Evolutionary conservation across 2,888 invertebrate genomes (phyloP), one percentile per base, ranked within the genome.

Genomic region (Eustalomyia histrio): DNA sequence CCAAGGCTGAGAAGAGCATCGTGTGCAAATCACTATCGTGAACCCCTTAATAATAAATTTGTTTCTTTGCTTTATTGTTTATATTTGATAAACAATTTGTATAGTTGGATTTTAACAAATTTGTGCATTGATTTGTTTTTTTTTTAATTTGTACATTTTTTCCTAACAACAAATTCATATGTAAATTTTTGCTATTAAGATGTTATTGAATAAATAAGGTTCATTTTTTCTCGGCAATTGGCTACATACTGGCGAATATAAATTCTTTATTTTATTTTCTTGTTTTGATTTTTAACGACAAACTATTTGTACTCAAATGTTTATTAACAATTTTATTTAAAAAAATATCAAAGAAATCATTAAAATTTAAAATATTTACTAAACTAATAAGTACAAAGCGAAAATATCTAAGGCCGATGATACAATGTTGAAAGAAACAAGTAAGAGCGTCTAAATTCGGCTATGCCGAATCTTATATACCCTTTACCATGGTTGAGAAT

Each of bases 301-400:
- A 58, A 69, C n/a, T 58, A 76, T 76, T 64, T 71, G 69, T 43
- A 29, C 69, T 71, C 16, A 71, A n/a, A 71, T 76, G 69, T 69
- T 63, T 68, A 57, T 53, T 33, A 50, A 53, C 5, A 57, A 53
- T 68, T 68, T 50, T 55, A 12, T 33, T 17, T 9, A 35, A 47
- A n/a, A n/a, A n/a, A 57, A 63, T 69, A 64, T 76, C 57, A 69
- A 76, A 69, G 57, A 63, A 63, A 68, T 76, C 76, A 33, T 63
- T 69, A 63, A 63, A 76, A 69, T 76, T 50, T 76, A n/a, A 63
- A 76, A 69, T 52, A 76, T 76, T 16, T 29, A 52, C 64, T 64
- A 14, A 58, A 58, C 58, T 71, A 35, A 57, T 57, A 14, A 10
- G 18, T 18, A 12, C 8, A 17, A 53, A 21, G 17, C 12, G 21